These are phyloP conservation scores for Cylloceria caligata DNA, from an alignment of 2,888 invertebrate species.

Conservation along the genomic window DNA sequence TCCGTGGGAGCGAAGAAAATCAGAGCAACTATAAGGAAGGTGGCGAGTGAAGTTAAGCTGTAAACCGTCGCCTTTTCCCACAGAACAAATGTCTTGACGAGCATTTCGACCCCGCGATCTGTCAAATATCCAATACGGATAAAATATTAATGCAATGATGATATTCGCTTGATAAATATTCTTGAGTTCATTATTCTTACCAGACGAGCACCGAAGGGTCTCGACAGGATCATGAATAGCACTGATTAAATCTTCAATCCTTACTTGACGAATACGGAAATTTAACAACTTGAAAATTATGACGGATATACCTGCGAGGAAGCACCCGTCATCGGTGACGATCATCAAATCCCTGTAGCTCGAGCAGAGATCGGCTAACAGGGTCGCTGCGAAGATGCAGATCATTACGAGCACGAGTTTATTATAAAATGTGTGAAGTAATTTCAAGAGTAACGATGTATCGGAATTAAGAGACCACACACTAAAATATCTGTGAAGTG, in stretches of 20 bases:
- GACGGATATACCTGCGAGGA: conserved; percentile 74
- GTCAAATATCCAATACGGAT: too few species aligned
- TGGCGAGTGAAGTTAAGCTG: conserved; percentile 70
- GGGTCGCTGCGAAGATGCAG: conserved; percentile 69
- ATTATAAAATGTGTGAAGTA: conserved; percentile 71
- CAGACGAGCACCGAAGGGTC: conserved; percentile 69
- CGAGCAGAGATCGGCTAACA: conserved; percentile 71
- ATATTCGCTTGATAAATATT: not conserved
- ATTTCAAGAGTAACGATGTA: conserved; percentile 25
- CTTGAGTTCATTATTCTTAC: conserved; percentile 63
- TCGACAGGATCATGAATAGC: conserved; percentile 64
- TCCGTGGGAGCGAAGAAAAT: conserved; percentile 74
- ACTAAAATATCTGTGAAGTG: conserved; percentile 46
- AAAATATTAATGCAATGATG: too few species aligned
- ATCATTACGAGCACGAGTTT: conserved; percentile 66
- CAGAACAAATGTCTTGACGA: conserved; percentile 65
- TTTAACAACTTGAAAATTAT: conserved; percentile 74
- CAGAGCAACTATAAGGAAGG: conserved; percentile 69
- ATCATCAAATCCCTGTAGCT: conserved; percentile 71
- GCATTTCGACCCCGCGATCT: conserved; percentile 62
- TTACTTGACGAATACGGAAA: conserved; percentile 67
- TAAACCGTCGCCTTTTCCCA: conserved; percentile 67
- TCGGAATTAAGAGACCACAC: conserved; percentile 42
- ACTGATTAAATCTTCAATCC: conserved; percentile 65
- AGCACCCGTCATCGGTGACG: conserved; percentile 76